Percentiles rank a stretch among this genome's conserved stretches.
These are phyloP conservation scores for Microcebus tavaratra DNA, from an alignment of 2,113 vertebrate genomes.

Conservation along the genomic window DNA sequence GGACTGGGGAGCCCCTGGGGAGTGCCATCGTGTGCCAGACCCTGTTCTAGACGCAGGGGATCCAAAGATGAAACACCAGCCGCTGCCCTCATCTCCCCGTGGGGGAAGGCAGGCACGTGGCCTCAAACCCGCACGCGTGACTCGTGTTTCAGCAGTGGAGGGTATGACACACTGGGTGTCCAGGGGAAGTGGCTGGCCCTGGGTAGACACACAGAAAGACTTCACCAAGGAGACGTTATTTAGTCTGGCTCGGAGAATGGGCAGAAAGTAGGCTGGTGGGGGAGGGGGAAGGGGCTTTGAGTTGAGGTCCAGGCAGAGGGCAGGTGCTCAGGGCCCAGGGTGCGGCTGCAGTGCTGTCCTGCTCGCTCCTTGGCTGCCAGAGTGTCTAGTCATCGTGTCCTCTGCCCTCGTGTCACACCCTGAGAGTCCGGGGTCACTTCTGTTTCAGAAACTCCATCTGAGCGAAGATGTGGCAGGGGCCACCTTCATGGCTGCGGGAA, in stretches of 20 bases:
- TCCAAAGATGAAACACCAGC: neutral
- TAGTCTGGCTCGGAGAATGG: neutral
- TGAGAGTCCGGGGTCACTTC: neutral
- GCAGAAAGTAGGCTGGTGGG: neutral
- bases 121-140: fast-evolving
- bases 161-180: fast-evolving
- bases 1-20: fast-evolving
- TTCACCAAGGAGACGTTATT: neutral
- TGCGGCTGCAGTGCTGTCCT: fast-evolving
- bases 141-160: fast-evolving
- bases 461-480: conserved; percentile 98
- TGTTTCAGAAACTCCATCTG: conserved; percentile 94
- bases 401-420: neutral
- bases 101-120: fast-evolving
- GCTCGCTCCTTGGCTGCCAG: fast-evolving
- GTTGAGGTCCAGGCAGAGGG: neutral
- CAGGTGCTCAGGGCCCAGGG: neutral
- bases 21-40: neutral
- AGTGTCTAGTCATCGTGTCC: fast-evolving
- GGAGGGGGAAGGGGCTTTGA: neutral
- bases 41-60: too few relatives aligned
- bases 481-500: conserved; percentile 99
- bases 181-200: neutral
- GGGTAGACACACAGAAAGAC: neutral
- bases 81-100: neutral